phyloP scores from a whole-genome alignment of 2,888 invertebrate genomes.

The Stegana nigrithorax region DNA sequence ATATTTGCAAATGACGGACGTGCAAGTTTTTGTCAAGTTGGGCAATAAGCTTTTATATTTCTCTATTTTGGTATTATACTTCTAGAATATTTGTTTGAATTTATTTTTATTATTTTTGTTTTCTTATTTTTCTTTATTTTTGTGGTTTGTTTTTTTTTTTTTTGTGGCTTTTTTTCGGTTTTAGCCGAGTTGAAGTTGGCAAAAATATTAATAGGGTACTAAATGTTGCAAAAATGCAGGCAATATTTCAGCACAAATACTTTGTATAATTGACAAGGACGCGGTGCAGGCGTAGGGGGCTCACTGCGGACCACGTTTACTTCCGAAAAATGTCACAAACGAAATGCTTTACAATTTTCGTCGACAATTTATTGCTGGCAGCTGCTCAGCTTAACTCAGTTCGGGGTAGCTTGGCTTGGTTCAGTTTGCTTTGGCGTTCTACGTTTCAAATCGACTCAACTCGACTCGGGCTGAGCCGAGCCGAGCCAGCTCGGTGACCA shows the following conservation, averaged over 20 bases:
- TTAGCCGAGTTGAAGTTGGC: too few species aligned
- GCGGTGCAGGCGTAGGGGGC: too few species aligned
- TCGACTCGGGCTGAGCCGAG: not conserved
- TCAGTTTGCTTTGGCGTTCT: not conserved
- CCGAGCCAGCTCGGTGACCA: too few species aligned
- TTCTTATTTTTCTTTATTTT: not conserved
- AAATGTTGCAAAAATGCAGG: not conserved
- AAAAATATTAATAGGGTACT: too few species aligned
- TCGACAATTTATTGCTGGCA: slow-evolving; percentile 7
- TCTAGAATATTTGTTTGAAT: not conserved
- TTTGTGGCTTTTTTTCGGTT: too few species aligned
- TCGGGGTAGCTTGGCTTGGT: not conserved
- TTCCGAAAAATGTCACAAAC: not conserved
- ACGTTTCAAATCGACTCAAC: not conserved
- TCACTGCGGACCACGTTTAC: not conserved
- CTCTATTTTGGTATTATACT: too few species aligned
- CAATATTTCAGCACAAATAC: not conserved
- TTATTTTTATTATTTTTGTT: not conserved
- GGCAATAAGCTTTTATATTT: too few species aligned
- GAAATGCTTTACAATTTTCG: not conserved
- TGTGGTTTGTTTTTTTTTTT: not conserved
- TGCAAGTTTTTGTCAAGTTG: slow-evolving; percentile 58
- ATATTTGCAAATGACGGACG: slow-evolving; percentile 59
- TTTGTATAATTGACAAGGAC: not conserved
- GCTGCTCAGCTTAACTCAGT: not conserved